Evolutionary conservation across 2,888 invertebrate genomes (phyloP), one percentile per base, ranked within the genome.

Genomic region (Anticlea derivata): DNA sequence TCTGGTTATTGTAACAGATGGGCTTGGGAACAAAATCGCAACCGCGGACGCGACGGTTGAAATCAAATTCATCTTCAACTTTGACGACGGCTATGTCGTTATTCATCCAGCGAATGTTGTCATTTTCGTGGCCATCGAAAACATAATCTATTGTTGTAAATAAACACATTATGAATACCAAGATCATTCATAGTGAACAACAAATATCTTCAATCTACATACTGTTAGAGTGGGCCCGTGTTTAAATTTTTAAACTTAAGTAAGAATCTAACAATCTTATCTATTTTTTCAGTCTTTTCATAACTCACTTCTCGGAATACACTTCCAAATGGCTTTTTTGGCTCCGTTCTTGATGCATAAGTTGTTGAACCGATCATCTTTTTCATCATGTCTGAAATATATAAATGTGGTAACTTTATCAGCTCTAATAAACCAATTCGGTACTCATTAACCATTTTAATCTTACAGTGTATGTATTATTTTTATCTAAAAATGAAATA

Each of bases 41-140:
- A 1, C 81, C 83, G 8, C 73, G 56, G 6, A 80, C 50, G 3
- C 78, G 65, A 0, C 79, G 62, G 0, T 58, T 65, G 60, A 83
- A 81, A 50, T 81, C 79, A 22, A 83, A 80, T 22, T 80, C 79
- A 0, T 80, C 80, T 17, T 83, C 83, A 0, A 77, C 69, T 40
- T 76, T 81, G 0, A 83, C 80, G 0, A 83, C 67, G 0, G 83
- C 83, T 22, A 83, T 80, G 51, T 83, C 83, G 45, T 82, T 80
- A 63, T 75, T 79, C 81, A 83, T 80, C 83, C 83, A 83, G 23
- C 80, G 61, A 2, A 83, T 70, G 50, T 83, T 82, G 55, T 82
- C 81, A 46, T 80, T 79, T 30, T 81, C 78, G 33, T 80, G 80
- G 0, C 81, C 83, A 27, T 83, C 81, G 55, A 82, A 83, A 1